Base-by-base conservation (phyloP, 2,888 invertebrate genomes). In the Axea sp. region DNA sequence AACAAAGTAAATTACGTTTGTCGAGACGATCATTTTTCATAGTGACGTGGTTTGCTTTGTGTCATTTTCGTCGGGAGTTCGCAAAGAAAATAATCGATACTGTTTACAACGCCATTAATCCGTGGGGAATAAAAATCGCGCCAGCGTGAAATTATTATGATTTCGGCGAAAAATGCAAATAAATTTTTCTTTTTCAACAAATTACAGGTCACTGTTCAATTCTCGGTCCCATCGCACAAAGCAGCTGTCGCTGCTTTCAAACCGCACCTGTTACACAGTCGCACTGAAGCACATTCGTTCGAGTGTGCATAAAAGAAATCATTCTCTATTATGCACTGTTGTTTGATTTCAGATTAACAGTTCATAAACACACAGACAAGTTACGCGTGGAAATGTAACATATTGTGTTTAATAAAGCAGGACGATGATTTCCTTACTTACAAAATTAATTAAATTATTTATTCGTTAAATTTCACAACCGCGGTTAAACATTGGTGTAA, bases 231-330 rank as follows among this genome's bases (percentile, higher is more conserved):
- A 5, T 11, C 12, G 17, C 37, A 39, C 31, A 59, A 65, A 60
- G 53, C 73, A 72, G 72, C 72, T 72, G 72, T 59, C 51, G 72
- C 8, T 22, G 57, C 72, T 72, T 59, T 57, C 65, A 65, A 65
- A 45, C 59, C 43, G 65, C 65, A 72, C 72, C 72, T 72, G 72
- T 72, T 72, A n/a, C n/a, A n/a, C n/a, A n/a, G n/a, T n/a, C n/a
- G n/a, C n/a, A n/a, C n/a, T n/a, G n/a, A n/a, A n/a, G n/a, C n/a
- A n/a, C n/a, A n/a, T n/a, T n/a, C n/a, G n/a, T n/a, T n/a, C n/a
- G n/a, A n/a, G n/a, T 22, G 22, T 47, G 45, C 35, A 47, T 47
- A n/a, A 67, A 67, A 67, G 47, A 67, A 67, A 67, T 57, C 37
- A 67, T 55, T 67, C 49, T 26, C 26, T 53, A 59, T 45, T 28